Conservation (phyloP, 2,888 invertebrate genomes). For the Agriotes lineatus region DNA sequence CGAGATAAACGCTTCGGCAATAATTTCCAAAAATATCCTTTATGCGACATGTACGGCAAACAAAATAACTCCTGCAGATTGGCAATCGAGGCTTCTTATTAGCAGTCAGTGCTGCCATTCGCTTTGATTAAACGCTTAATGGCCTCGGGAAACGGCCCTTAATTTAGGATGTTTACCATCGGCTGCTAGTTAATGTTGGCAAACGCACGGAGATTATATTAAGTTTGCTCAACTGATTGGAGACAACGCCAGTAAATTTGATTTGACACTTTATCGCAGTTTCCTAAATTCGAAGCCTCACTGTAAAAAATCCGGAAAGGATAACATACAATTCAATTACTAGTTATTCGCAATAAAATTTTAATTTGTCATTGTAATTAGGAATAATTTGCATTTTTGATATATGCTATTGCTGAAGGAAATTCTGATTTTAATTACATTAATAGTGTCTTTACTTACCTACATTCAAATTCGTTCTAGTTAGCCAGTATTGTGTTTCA, state of each 20-base stretch:
- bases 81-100: constrained; percentile 59
- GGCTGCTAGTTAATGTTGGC: constrained; percentile 52
- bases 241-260: constrained; percentile 32
- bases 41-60: constrained; percentile 58
- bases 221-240: constrained; percentile 58
- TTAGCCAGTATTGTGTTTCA: no score
- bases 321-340: no score
- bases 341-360: no score
- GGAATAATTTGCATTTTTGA: no score
- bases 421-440: no score
- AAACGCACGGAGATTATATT: constrained; percentile 45
- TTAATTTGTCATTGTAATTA: no score
- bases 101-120: constrained; percentile 54
- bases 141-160: constrained; percentile 47
- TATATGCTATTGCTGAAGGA: no score
- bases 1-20: background rate
- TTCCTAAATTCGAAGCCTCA: background rate
- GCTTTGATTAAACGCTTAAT: constrained; percentile 55
- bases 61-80: constrained; percentile 61
- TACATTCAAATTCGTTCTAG: no score
- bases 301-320: no score
- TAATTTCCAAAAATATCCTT: constrained; percentile 16
- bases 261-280: background rate
- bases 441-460: no score
- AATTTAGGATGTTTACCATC: constrained; percentile 50